Percentiles rank a stretch among this genome's conserved stretches.
phyloP scores from a whole-genome alignment of 2,888 invertebrate species.

The Drosophila cyrtoloma region DNA sequence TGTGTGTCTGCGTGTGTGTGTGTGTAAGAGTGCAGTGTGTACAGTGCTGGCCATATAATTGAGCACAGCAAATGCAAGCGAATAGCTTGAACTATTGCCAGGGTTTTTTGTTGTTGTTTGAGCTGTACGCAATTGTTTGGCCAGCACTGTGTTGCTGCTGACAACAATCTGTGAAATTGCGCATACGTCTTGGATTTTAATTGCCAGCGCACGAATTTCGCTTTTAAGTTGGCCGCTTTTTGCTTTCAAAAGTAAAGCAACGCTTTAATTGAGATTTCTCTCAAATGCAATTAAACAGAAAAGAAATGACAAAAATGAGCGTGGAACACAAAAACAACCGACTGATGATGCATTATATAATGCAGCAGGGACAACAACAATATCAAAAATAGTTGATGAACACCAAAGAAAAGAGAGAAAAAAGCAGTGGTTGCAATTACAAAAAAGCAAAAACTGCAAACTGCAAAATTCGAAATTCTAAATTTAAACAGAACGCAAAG shows the following conservation, averaged over 20 bases:
- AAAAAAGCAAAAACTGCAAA: slow-evolving; percentile 30
- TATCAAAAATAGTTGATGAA: slow-evolving; percentile 15
- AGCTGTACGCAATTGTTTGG: neutral
- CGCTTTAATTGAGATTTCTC: slow-evolving; percentile 57
- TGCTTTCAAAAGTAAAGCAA: slow-evolving; percentile 16
- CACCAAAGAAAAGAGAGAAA: neutral
- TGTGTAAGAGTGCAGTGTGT: slow-evolving; percentile 2
- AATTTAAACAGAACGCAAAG: slow-evolving; percentile 52
- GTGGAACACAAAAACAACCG: neutral
- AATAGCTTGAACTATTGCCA: neutral
- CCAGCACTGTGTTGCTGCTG: neutral
- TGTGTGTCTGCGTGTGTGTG: neutral
- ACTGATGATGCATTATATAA: neutral
- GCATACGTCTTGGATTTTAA: slow-evolving; percentile 49
- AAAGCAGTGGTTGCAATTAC: slow-evolving; percentile 25
- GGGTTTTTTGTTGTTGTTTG: neutral
- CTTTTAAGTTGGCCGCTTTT: slow-evolving; percentile 38
- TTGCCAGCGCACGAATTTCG: slow-evolving; percentile 52
- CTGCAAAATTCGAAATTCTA: slow-evolving; percentile 25
- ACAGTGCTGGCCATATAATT: slow-evolving; percentile 10
- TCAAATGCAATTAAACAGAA: slow-evolving; percentile 40
- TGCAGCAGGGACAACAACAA: slow-evolving; percentile 17
- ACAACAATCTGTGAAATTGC: neutral
- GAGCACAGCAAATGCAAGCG: neutral
- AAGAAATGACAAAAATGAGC: neutral